Evolutionary conservation across 2,797 vertebrate species (phyloP).

Genomic region (Poecilia gillii): DNA sequence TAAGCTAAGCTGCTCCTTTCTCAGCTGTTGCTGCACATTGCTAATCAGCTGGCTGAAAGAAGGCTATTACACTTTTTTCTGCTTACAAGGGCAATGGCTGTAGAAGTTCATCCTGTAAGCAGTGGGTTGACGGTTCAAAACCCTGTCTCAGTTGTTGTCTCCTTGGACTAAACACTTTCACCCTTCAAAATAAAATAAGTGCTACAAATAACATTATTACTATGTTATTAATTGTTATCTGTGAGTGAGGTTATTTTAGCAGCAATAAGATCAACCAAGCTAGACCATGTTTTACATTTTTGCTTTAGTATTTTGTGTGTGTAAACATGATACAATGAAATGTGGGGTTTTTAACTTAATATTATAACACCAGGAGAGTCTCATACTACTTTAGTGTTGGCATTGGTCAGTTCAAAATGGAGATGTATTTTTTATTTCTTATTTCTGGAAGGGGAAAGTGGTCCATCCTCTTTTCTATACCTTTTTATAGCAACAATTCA

Average conservation of each 20-base stretch:
- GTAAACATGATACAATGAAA: neutral
- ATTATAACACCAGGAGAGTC: neutral
- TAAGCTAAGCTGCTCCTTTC: neutral
- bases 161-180: too few relatives aligned
- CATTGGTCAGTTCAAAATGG: slow-evolving; percentile 43
- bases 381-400: slow-evolving; percentile 25
- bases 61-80: neutral
- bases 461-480: slow-evolving; percentile 21
- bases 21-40: neutral
- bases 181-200: neutral
- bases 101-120: too few relatives aligned
- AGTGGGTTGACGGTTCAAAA: too few relatives aligned
- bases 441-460: slow-evolving; percentile 26
- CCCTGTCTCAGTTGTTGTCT: too few relatives aligned
- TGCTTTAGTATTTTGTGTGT: neutral
- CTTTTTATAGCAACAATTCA: too few relatives aligned
- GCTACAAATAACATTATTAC: neutral
- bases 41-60: neutral
- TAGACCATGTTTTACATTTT: neutral
- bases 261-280: neutral
- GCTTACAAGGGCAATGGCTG: neutral
- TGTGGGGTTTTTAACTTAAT: neutral
- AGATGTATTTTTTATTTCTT: slow-evolving; percentile 34
- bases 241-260: neutral
- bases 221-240: neutral